phyloP scores from a whole-genome alignment of 2,888 invertebrate species.

The Galerucella calmariensis region DNA sequence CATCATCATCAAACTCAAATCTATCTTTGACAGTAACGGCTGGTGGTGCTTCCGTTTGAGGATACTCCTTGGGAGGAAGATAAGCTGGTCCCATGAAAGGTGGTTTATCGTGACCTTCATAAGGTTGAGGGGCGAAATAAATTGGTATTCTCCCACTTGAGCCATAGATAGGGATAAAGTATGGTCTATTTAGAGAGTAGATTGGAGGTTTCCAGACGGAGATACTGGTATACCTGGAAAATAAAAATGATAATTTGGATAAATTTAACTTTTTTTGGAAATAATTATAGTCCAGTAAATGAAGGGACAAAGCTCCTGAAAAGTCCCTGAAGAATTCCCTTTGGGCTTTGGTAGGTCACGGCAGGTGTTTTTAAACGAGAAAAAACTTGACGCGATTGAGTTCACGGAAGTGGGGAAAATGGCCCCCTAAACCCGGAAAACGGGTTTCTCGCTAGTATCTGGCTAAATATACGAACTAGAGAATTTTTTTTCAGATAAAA shows the following conservation, averaged over 20 bases:
- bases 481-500: too few relatives aligned
- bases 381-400: too few relatives aligned
- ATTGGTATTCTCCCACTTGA: conserved; percentile 54
- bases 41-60: conserved; percentile 27
- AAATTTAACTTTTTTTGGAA: not conserved
- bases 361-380: too few relatives aligned
- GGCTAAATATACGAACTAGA: too few relatives aligned
- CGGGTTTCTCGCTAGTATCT: too few relatives aligned
- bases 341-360: too few relatives aligned
- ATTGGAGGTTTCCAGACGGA: conserved; percentile 54
- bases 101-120: conserved; percentile 52
- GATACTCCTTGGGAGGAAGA: conserved; percentile 53
- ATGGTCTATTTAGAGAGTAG: conserved; percentile 58
- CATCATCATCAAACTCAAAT: conserved; percentile 48
- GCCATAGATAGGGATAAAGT: conserved; percentile 60
- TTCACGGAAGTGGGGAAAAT: too few relatives aligned
- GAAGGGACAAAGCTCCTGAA: too few relatives aligned
- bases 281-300: too few relatives aligned
- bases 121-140: conserved; percentile 59
- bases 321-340: too few relatives aligned
- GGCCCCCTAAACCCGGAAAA: too few relatives aligned
- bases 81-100: conserved; percentile 50
- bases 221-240: conserved; percentile 28
- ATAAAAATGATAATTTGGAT: not conserved
- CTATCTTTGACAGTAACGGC: conserved; percentile 17